Evolutionary conservation across 2,797 vertebrate species (phyloP).

Genomic region (Carcharodon carcharias): DNA sequence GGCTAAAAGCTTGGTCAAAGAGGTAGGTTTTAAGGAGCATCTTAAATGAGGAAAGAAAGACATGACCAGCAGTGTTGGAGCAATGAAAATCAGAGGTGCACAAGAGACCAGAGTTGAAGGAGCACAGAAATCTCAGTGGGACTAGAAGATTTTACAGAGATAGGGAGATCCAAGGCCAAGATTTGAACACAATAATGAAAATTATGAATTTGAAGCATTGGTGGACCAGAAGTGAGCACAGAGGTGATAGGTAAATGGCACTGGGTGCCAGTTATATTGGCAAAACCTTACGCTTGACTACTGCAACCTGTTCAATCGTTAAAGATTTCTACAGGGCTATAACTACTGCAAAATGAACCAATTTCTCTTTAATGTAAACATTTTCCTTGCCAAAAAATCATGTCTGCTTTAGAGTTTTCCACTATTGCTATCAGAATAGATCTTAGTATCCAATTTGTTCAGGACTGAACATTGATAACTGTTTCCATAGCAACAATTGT

Average conservation of each 20-base stretch:
- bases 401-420: not conserved
- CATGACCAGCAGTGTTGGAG: not conserved
- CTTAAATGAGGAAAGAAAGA: no score
- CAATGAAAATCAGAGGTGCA: not conserved
- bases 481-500: slow-evolving; percentile 25
- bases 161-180: not conserved
- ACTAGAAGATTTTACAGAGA: not conserved
- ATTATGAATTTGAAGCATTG: not conserved
- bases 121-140: not conserved
- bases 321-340: not conserved
- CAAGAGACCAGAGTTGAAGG: not conserved
- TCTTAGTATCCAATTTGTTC: not conserved
- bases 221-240: not conserved
- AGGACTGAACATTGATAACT: not conserved
- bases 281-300: not conserved
- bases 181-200: not conserved
- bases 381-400: not conserved
- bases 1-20: not conserved
- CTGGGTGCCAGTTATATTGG: not conserved
- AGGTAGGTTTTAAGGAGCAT: not conserved
- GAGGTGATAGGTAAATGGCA: not conserved
- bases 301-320: not conserved
- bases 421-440: not conserved
- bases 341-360: not conserved
- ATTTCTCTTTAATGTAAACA: not conserved